Percentiles rank a stretch among this genome's conserved stretches.
These are phyloP conservation scores for Hormiphora californensis DNA, from an alignment of 37 sponge, comb jelly and placozoan species.

Conservation along the genomic window DNA sequence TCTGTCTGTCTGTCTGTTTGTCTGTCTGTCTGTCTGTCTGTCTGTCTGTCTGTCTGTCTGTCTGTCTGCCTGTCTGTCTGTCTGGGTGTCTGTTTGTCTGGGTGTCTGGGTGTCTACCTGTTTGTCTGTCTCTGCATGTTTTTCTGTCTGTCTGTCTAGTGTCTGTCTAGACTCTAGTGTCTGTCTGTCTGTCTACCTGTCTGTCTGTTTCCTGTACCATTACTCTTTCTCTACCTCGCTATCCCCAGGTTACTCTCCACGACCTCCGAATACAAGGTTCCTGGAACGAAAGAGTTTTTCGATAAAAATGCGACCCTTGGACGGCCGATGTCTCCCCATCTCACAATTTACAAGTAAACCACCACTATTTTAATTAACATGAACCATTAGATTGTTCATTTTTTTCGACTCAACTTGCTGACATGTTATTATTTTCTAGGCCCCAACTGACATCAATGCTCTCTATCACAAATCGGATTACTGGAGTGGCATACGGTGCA, in stretches of 20 bases:
- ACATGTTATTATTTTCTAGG: neutral
- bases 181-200: too few species aligned
- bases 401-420: neutral
- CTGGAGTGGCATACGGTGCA: slow-evolving; percentile 5
- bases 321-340: slow-evolving; percentile 26
- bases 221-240: neutral
- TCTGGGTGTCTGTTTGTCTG: too few species aligned
- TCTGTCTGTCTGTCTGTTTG: too few species aligned
- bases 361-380: too few species aligned
- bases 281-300: slow-evolving; percentile 25
- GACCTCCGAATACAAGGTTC: neutral
- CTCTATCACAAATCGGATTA: neutral
- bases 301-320: neutral
- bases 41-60: too few species aligned
- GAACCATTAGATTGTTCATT: neutral
- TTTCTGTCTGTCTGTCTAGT: too few species aligned
- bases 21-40: too few species aligned
- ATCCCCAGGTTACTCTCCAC: neutral
- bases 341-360: slow-evolving; percentile 54
- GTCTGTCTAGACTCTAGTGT: too few species aligned
- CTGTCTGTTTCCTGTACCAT: too few species aligned
- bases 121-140: too few species aligned
- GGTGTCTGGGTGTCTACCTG: too few species aligned
- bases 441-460: slow-evolving; percentile 32
- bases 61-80: too few species aligned